phyloP scores from a whole-genome alignment of 2,888 invertebrate genomes.

The Eupithecia pulchellata region DNA sequence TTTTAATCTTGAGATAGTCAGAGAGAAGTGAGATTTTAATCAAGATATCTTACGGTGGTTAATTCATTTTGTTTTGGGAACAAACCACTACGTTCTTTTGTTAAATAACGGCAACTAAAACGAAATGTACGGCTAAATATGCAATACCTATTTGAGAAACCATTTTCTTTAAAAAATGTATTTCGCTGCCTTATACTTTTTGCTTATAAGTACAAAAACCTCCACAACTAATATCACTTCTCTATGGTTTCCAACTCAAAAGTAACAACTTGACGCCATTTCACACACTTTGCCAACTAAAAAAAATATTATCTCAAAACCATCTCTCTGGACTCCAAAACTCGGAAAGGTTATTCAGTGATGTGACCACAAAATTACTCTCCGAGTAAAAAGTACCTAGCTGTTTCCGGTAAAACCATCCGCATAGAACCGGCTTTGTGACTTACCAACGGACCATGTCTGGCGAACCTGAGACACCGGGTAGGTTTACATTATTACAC shows the following conservation, averaged over 20 bases:
- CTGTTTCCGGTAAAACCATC: slow-evolving; percentile 43
- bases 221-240: neutral
- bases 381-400: slow-evolving; percentile 31
- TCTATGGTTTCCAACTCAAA: neutral
- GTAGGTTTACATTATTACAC: slow-evolving; percentile 34
- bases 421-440: slow-evolving; percentile 34
- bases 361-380: slow-evolving; percentile 33
- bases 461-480: slow-evolving; percentile 27
- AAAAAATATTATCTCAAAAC: neutral
- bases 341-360: slow-evolving; percentile 35
- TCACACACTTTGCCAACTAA: neutral
- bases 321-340: slow-evolving; percentile 16
- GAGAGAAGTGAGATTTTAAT: slow-evolving; percentile 10
- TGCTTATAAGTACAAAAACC: neutral
- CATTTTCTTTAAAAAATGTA: no score
- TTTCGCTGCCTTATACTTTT: neutral
- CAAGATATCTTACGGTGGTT: neutral
- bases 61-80: neutral
- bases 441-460: slow-evolving; percentile 21
- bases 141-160: no score
- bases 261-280: neutral
- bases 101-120: neutral
- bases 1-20: slow-evolving; percentile 41
- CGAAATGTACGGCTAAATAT: neutral
- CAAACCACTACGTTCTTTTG: neutral